Evolutionary conservation across 2,888 invertebrate species (phyloP), one percentile per base, ranked within the genome.

Genomic region (Agrochola lychnidis): DNA sequence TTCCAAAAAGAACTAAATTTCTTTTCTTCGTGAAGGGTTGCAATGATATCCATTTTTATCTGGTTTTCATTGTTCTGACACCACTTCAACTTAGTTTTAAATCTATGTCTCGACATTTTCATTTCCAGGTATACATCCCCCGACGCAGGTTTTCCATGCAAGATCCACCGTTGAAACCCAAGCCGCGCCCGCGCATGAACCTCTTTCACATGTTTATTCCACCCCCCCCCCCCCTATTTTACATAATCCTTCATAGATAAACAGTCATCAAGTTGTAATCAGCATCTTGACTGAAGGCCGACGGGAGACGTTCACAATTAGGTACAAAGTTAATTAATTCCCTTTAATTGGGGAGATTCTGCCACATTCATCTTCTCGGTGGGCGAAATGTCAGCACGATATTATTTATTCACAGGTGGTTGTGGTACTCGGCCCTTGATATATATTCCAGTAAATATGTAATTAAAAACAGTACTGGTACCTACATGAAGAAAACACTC

Each of bases 361-460:
- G 59, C 22, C 48, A 68, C 61, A 82, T 73, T 63, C 53, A 59
- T 68, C 70, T 82, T 78, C 25, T 22, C 62, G 56, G n/a, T 53
- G 14, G 64, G 53, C 51, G 48, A 73, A 81, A 81, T 40, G 76
- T 71, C 74, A 83, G 59, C 48, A 71, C 19, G 14, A 48, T 82
- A 70, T 73, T 82, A 70, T 82, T 81, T 63, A 78, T 82, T 81
- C 57, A 57, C 36, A n/a, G 42, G 45, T 56, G 45, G 59, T n/a
- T 70, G 51, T 70, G 56, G n/a, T 64, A 61, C 68, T 64, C 30
- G 59, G 53, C 25, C 56, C 59, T 36, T 48, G 45, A 78, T 70
- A 70, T 59, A 68, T 57, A 68, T 57, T 70, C 57, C 42, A 70
- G n/a, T 70, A 63, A 45, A 9, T 51, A 22, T 51, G 14, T 67